Evolutionary conservation across 1,140 invertebrate species (phyloP).

Genomic region (Drosophila ananassae): DNA sequence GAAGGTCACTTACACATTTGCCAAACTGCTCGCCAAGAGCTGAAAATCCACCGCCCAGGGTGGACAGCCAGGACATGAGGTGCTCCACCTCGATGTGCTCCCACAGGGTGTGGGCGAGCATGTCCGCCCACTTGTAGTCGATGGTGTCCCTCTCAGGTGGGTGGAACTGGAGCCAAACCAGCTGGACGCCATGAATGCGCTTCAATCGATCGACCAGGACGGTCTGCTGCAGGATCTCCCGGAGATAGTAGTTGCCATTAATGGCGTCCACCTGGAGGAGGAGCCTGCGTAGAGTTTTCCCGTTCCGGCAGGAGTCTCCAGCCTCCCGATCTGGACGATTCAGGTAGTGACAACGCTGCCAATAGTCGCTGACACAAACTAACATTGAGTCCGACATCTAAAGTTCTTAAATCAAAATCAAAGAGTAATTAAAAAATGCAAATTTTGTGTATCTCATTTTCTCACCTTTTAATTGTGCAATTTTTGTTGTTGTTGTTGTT

Average conservation of each 20-base stretch:
- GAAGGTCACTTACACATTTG: slow-evolving; percentile 88
- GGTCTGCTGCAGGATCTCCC: slow-evolving; percentile 52
- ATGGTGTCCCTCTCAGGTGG: slow-evolving; percentile 87
- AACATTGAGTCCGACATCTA: slow-evolving; percentile 32
- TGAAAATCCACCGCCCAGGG: slow-evolving; percentile 96
- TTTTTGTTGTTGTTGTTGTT: neutral
- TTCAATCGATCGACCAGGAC: slow-evolving; percentile 25
- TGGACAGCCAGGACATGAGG: slow-evolving; percentile 97
- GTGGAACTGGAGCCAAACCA: slow-evolving; percentile 80
- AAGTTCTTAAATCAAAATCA: neutral
- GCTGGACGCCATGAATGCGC: slow-evolving; percentile 37
- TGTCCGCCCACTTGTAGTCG: slow-evolving; percentile 87
- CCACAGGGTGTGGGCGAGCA: slow-evolving; percentile 84
- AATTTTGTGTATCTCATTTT: neutral
- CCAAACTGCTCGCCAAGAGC: slow-evolving; percentile 93
- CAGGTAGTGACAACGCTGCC: slow-evolving; percentile 51
- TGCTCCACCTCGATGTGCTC: slow-evolving; percentile 92
- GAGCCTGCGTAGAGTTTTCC: slow-evolving; percentile 37
- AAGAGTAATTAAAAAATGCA: neutral
- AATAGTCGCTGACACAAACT: slow-evolving; percentile 66
- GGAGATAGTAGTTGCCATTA: slow-evolving; percentile 64
- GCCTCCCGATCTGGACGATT: slow-evolving; percentile 19
- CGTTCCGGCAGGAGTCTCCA: slow-evolving; percentile 1
- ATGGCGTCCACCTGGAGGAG: slow-evolving; percentile 60
- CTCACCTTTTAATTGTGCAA: neutral